Evolutionary conservation across 2,797 vertebrate genomes (phyloP).

Genomic region (Jordanella pulchra): DNA sequence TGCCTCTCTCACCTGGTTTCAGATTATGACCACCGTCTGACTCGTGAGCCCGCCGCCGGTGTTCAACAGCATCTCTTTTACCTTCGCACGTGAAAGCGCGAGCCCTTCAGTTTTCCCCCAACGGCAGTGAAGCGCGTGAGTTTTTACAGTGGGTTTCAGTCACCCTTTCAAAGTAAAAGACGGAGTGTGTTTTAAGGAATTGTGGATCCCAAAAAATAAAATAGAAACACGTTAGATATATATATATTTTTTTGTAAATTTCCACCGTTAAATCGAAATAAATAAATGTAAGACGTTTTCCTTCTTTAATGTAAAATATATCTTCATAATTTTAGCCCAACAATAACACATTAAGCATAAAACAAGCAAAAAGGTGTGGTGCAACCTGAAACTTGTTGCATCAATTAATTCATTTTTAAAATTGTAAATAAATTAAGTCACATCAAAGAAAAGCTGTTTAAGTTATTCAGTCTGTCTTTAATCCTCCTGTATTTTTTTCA

Average conservation of each 20-base stretch:
- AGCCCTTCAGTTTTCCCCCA: constrained; percentile 9
- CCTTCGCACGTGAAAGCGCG: constrained; percentile 48
- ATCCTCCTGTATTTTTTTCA: no score
- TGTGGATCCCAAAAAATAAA: no score
- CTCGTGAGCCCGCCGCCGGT: constrained; percentile 30
- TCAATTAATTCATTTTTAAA: neutral
- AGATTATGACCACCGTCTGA: constrained; percentile 30
- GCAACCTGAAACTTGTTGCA: no score
- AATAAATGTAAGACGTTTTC: no score
- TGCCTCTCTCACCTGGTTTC: constrained; percentile 41
- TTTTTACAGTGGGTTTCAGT: neutral
- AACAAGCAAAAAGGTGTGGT: no score
- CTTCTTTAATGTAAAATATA: no score
- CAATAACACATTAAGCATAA: no score
- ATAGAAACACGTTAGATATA: no score
- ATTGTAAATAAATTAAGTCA: neutral
- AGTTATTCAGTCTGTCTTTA: neutral
- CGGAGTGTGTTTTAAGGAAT: neutral
- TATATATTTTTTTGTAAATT: no score
- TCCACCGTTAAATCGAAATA: no score
- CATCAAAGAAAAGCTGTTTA: no score
- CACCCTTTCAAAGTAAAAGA: constrained; percentile 27
- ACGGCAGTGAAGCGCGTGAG: rapidly evolving
- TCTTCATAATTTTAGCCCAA: no score
- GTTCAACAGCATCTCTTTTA: constrained; percentile 61